phyloP scores from a whole-genome alignment of 2,113 vertebrate species.

The Pteropus alecto region DNA sequence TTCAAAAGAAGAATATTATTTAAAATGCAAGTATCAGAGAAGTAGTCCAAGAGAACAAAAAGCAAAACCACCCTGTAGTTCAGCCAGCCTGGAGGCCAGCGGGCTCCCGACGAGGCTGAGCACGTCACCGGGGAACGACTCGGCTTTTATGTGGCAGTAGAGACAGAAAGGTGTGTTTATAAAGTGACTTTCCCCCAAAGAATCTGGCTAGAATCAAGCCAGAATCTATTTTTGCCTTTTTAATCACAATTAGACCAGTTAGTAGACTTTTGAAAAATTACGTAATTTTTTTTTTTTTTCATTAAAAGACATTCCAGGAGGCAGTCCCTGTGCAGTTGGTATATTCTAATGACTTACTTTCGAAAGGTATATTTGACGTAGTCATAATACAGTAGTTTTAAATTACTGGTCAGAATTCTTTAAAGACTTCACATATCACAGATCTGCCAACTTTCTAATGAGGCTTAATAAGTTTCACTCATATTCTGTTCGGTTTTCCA shows the following conservation, averaged over 20 bases:
- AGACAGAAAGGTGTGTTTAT: accelerated
- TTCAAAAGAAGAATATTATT: background rate
- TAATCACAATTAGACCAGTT: background rate
- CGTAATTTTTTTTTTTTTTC: background rate
- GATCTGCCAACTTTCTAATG: background rate
- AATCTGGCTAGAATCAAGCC: background rate
- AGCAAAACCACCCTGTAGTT: accelerated
- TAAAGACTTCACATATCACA: background rate
- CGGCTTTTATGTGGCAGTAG: accelerated
- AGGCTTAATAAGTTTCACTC: background rate
- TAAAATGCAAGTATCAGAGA: background rate
- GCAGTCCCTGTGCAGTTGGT: no score
- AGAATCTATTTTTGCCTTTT: background rate
- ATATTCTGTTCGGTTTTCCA: background rate
- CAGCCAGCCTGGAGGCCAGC: accelerated
- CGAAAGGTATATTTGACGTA: background rate
- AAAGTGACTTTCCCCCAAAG: accelerated
- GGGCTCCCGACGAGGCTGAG: background rate
- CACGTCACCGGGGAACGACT: no score
- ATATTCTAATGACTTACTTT: background rate
- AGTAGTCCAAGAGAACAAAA: background rate
- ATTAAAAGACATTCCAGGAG: background rate
- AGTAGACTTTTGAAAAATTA: background rate
- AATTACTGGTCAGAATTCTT: background rate
- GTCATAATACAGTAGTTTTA: background rate